phyloP scores from a whole-genome alignment of 1,140 invertebrate species.

The Gyrodactylus salaris region DNA sequence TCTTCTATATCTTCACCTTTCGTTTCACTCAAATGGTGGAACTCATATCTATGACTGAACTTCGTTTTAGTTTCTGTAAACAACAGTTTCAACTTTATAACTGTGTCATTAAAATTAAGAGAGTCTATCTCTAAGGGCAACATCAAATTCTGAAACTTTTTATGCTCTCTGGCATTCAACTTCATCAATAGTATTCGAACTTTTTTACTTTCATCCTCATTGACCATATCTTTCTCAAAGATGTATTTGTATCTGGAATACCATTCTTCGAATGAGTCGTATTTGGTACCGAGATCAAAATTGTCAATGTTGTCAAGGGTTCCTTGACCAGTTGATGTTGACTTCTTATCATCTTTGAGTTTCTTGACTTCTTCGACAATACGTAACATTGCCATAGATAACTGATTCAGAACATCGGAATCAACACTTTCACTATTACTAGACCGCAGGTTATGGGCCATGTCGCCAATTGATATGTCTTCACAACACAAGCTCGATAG shows the following conservation, averaged over 20 bases:
- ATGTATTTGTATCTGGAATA: not conserved
- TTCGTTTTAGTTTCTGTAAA: not conserved
- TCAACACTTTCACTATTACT: too few relatives aligned
- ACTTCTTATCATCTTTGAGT: not conserved
- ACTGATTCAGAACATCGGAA: too few relatives aligned
- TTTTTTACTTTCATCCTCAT: not conserved
- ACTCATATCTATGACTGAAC: not conserved
- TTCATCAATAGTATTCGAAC: not conserved
- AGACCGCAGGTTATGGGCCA: too few relatives aligned
- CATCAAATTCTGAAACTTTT: not conserved
- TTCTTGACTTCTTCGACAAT: not conserved
- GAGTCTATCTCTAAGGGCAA: not conserved
- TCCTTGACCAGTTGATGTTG: not conserved
- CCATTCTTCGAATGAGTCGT: not conserved
- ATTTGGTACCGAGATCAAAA: not conserved
- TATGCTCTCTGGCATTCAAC: not conserved
- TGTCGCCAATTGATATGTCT: not conserved
- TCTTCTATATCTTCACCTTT: not conserved
- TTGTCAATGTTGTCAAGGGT: not conserved
- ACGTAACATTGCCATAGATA: not conserved
- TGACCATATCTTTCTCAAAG: not conserved
- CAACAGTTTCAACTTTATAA: not conserved
- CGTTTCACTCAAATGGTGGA: not conserved
- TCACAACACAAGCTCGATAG: too few relatives aligned
- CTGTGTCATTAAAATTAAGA: not conserved